Base-by-base conservation (phyloP, 2,113 vertebrate species). In the Takifugu flavidus region DNA sequence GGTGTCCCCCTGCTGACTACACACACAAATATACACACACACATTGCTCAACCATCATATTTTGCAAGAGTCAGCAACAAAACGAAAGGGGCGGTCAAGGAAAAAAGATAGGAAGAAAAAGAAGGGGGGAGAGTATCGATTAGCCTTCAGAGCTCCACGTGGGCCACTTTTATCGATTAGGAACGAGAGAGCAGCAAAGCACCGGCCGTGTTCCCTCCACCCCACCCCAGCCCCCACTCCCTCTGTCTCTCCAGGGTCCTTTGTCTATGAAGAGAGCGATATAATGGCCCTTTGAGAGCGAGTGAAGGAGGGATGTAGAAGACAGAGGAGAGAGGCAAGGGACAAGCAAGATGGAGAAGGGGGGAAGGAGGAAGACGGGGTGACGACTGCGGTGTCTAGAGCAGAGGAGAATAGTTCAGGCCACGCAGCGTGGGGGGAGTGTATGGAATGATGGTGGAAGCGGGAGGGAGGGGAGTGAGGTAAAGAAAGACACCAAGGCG, bases 1-100 rank as follows among this genome's bases (percentile, higher is more conserved):
- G 79, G 78, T 79, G 66, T 78, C 75, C 80, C 76, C 63, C 59
- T 59, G 53, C 20, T 1, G 15, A n/a, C 53, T 64, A 67, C 69
- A 65, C 60, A 50, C 49, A 50, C 25, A 50, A 15, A 50, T n/a
- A 49, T 15, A 49, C n/a, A 25, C 20, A 27, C 13, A 53, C 13
- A 59, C 59, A 87, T 69, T 54, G 58, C 72, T 63, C 74, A 69
- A 62, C 50, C 62, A 64, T 77, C 69, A 82, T 74, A 34, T 90
- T 92, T 90, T 88, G 80, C 84, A 76, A 77, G 85, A 91, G 89
- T 92, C 93, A 93, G 90, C 91, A 94, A 90, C 89, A 92, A 92
- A 89, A 83, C 89, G 91, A 92, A 89, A 82, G 49, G 73, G 77
- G 84, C 56, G 66, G 82, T 88, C 82, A 83, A 87, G 85, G 84